Evolutionary conservation across 2,113 vertebrate genomes (phyloP), one percentile per base, ranked within the genome.

Genomic region (Notechis scutatus): DNA sequence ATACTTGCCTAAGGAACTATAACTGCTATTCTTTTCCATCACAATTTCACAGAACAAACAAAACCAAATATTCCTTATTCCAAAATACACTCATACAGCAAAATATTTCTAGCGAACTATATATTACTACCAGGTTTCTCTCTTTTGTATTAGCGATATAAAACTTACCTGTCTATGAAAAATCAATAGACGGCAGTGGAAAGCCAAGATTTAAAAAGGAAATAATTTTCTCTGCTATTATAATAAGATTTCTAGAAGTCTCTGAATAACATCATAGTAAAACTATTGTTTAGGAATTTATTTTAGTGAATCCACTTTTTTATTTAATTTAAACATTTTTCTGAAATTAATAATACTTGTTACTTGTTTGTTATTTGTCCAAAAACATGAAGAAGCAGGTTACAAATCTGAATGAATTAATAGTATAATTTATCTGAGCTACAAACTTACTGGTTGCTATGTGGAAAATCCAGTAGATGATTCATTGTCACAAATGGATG

Each of bases 401-500:
- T 56, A 88, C 9, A 88, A n/a, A 88, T 34, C 11, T 87, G 86
- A 87, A 39, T 34, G 18, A 91, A 15, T 87, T 14, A 90, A 90
- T 5, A 3, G 57, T 42, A 86, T 86, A 74, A 90, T 39, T 20
- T 54, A 34, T 59, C 55, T 92, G 55, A 6, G 14, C 45, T 85
- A 92, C 20, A 91, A 94, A 95, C 99, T 98, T 97, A 99, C 99
- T 99, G 99, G 86, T 99, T 99, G 96, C 99, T 99, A 97, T 99
- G 99, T 39, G 99, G 99, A 95, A 99, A 99, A 97, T 99, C 99
- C 97, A 99, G 97, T 81, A 99, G 98, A 96, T 99, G 99, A 23
- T 98, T 97, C 99, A 99, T 99, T 57, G 99, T 99, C 91, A 99
- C 99, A 96, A 99, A 99, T 0, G 99, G 98, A 96, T 99, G 99